These are phyloP conservation scores for Sycophila texana DNA, from an alignment of 2,888 invertebrate genomes.

Conservation along the genomic window DNA sequence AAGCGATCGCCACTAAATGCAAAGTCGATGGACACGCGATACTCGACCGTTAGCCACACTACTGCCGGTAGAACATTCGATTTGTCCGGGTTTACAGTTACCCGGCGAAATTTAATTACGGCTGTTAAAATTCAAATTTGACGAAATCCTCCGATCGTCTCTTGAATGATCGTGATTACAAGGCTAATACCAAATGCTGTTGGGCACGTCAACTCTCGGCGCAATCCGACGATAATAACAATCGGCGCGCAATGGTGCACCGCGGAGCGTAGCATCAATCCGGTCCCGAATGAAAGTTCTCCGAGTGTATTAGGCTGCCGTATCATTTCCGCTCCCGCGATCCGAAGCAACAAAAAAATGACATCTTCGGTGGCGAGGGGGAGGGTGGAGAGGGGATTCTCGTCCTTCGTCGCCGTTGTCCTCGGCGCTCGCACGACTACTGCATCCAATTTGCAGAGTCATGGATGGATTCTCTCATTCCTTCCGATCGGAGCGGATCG, in stretches of 20 bases:
- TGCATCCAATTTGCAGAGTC: conserved; percentile 58
- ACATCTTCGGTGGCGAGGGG: neutral
- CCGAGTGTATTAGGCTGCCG: neutral
- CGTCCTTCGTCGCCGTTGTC: conserved; percentile 18
- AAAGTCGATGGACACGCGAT: conserved; percentile 16
- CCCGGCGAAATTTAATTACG: neutral
- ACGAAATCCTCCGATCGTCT: too few species aligned
- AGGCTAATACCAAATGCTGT: too few species aligned
- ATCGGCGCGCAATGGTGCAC: too few species aligned
- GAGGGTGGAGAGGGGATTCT: neutral
- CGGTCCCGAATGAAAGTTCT: too few species aligned
- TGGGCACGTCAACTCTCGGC: too few species aligned
- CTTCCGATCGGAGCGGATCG: conserved; percentile 55
- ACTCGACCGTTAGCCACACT: conserved; percentile 28
- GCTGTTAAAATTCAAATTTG: conserved; percentile 10
- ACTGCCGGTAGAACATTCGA: conserved; percentile 10
- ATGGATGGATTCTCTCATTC: conserved; percentile 57
- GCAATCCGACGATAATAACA: too few species aligned
- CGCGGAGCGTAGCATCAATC: too few species aligned
- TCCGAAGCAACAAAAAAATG: conserved; percentile 30
- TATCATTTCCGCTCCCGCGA: conserved; percentile 38
- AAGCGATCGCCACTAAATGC: conserved; percentile 22
- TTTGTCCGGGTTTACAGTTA: conserved; percentile 39
- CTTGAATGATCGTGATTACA: too few species aligned
- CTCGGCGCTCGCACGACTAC: conserved; percentile 38